Evolutionary conservation across 35 echinoderm and acorn worm genomes (phyloP).

Genomic region (Stichopus chloronotus): DNA sequence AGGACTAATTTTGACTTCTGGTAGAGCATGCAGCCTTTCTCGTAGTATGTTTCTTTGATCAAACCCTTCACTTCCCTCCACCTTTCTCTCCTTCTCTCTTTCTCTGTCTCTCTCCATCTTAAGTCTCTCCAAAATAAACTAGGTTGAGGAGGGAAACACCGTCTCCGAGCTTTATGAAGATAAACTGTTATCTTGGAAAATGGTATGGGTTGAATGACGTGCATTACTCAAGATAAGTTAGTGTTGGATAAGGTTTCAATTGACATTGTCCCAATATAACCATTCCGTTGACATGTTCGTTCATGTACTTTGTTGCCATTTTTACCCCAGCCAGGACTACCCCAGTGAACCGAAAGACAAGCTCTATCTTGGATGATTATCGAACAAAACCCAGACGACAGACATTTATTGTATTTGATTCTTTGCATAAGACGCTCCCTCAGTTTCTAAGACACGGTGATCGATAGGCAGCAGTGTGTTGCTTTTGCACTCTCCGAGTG

Average conservation of each 20-base stretch:
- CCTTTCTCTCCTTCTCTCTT: background rate
- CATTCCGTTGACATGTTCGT: too few relatives aligned
- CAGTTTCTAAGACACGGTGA: background rate
- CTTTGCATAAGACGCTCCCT: background rate
- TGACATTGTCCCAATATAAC: background rate
- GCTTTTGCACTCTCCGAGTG: too few relatives aligned
- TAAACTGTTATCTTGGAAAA: background rate
- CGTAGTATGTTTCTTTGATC: background rate
- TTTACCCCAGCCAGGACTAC: background rate
- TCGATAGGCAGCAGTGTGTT: background rate
- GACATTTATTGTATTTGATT: background rate
- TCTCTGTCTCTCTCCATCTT: background rate
- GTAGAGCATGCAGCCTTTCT: background rate
- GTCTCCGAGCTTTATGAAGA: background rate
- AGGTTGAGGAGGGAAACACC: background rate
- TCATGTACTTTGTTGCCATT: background rate
- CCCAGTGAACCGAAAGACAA: background rate
- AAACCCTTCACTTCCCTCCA: too few relatives aligned
- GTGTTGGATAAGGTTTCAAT: background rate
- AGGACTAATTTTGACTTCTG: background rate
- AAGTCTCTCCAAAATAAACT: background rate
- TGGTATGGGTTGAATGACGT: background rate
- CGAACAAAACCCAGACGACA: conserved; percentile 6
- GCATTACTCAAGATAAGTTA: conserved; percentile 13
- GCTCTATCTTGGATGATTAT: background rate